These are phyloP conservation scores for Lepus townsendii DNA, from an alignment of 2,797 vertebrate species.

Conservation along the genomic window DNA sequence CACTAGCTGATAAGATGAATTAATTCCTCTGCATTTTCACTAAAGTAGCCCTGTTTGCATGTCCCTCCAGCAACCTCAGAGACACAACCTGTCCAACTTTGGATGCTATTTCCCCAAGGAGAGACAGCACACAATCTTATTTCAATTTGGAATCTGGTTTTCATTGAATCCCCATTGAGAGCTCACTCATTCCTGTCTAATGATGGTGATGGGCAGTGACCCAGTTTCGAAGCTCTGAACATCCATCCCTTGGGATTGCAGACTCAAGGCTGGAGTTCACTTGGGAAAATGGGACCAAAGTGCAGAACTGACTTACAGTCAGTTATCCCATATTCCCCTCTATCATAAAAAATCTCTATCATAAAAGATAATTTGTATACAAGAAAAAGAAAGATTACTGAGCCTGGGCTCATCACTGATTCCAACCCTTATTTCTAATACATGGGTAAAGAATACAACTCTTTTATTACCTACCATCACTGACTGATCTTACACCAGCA, in stretches of 20 bases:
- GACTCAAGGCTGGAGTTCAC: not conserved
- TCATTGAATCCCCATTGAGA: conserved; percentile 72
- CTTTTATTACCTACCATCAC: not conserved
- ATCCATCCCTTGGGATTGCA: conserved; percentile 62
- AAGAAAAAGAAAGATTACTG: not conserved
- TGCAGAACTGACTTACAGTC: not conserved
- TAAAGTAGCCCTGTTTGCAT: conserved; percentile 24
- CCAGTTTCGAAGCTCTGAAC: conserved; percentile 74
- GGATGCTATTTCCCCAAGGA: conserved; percentile 56
- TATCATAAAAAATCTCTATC: not conserved
- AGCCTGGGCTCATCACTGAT: not conserved
- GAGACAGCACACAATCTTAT: conserved; percentile 52
- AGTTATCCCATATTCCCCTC: not conserved
- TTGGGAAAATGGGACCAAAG: conserved; percentile 38
- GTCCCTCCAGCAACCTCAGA: conserved; percentile 63
- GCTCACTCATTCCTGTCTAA: conserved; percentile 73
- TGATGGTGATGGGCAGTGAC: conserved; percentile 74
- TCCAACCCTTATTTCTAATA: conserved; percentile 39
- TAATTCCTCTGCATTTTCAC: conserved; percentile 70
- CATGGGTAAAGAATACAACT: not conserved
- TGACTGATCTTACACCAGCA: not conserved
- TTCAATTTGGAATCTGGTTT: conserved; percentile 73
- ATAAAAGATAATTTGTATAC: conserved; percentile 7
- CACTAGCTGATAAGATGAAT: not conserved
- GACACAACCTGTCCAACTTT: conserved; percentile 46